Evolutionary conservation across 2,888 invertebrate species (phyloP), one percentile per base, ranked within the genome.

Genomic region (Mimumesa dahlbomi): DNA sequence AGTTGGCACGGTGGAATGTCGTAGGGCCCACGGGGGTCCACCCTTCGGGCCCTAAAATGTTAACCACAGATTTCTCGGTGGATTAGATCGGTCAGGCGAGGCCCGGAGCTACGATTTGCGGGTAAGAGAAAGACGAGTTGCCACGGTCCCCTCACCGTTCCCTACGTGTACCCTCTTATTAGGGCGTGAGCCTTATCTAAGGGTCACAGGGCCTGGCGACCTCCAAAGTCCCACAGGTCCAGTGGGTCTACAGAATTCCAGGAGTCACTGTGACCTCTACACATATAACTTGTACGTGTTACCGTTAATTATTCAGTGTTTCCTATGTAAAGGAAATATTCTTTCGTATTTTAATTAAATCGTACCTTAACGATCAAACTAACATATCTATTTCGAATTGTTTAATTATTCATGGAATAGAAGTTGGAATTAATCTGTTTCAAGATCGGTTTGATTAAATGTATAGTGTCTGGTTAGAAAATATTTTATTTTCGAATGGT

Each of bases 181-280:
- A 89, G 89, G 89, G 89, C 89, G 89, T 88, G 88, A 86, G 87
- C 81, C 87, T 89, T 88, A 88, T 89, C 88, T 87, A 85, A 84
- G 88, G 88, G 88, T 88, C 88, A 88, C 85, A 82, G 86, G 84
- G 86, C 80, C 82, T 65, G 76, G 82, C 85, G 85, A 88, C 87
- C 87, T 85, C 87, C 81, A 83, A 81, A 81, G 82, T 84, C 84
- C 75, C 82, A 81, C 81, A 81, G 77, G 68, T 74, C 65, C 74
- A 56, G 73, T 77, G 38, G 31, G 61, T 64, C 63, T 56, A 16
- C 50, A 70, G 84, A 84, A 82, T 79, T 79, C 80, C 81, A 79
- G 82, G 77, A 82, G 82, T 75, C 82, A 56, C 64, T 43, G 70
- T 59, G 69, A 72, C 65, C 68, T 57, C 54, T 42, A 52, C 63